These are phyloP conservation scores for Alligator mississippiensis DNA, from an alignment of 2,113 vertebrate species.

Conservation along the genomic window DNA sequence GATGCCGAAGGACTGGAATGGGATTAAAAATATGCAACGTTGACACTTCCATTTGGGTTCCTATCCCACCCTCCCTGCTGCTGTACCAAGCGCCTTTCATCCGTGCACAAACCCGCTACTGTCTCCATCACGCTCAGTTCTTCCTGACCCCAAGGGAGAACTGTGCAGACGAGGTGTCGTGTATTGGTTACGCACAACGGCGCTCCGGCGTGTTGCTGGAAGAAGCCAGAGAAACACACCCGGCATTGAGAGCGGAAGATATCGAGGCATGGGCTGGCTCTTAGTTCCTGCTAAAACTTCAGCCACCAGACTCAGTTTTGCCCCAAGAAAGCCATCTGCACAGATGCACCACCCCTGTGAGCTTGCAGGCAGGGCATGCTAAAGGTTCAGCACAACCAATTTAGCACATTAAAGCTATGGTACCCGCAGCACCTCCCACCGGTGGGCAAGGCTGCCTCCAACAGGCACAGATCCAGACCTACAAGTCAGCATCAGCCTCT, in stretches of 20 bases:
- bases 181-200: rapidly evolving
- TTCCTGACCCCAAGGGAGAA: background rate
- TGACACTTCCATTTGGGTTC: rapidly evolving
- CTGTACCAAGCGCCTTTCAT: rapidly evolving
- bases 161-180: rapidly evolving
- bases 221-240: rapidly evolving
- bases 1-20: too few relatives aligned
- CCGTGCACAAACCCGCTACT: background rate
- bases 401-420: rapidly evolving
- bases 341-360: too few relatives aligned
- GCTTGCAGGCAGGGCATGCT: background rate
- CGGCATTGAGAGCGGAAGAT: rapidly evolving
- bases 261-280: background rate
- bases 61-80: rapidly evolving
- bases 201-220: rapidly evolving
- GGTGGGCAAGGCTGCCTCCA: background rate
- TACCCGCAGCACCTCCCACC: rapidly evolving
- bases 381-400: background rate
- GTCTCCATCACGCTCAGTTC: rapidly evolving
- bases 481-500: background rate
- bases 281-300: background rate
- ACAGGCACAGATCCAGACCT: background rate
- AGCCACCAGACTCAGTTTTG: background rate
- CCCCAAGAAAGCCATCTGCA: too few relatives aligned
- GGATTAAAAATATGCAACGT: background rate